A percentile compares a stretch with the other conserved stretches of the same genome.
Evolutionary conservation across 2,888 invertebrate genomes (phyloP).

Genomic region (Eustalomyia histrio): DNA sequence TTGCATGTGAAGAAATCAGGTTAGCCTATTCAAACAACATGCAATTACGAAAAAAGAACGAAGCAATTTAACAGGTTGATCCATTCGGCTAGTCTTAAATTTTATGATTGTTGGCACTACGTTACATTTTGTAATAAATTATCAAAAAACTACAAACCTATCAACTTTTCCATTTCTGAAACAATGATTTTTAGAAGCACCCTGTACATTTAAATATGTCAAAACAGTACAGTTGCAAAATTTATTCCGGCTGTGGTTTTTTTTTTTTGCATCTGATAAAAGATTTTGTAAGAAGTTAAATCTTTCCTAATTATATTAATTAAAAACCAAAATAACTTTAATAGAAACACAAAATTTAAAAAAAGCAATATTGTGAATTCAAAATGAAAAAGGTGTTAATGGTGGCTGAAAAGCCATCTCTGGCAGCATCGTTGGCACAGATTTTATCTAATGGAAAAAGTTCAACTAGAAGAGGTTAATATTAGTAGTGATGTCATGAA

Average conservation of each 20-base stretch:
- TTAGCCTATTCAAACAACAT: no score
- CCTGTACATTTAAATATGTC: neutral
- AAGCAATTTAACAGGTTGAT: no score
- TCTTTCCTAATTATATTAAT: neutral
- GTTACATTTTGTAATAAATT: no score
- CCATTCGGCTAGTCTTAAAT: no score
- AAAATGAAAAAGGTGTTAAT: conserved; percentile 92
- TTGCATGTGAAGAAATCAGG: no score
- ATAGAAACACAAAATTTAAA: neutral
- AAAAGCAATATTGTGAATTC: neutral
- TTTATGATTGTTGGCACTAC: no score
- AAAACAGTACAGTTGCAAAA: neutral
- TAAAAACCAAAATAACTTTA: neutral
- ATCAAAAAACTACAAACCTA: no score
- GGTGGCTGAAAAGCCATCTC: conserved; percentile 99
- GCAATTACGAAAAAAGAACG: no score
- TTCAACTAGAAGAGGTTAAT: conserved; percentile 72
- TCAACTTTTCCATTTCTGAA: no score
- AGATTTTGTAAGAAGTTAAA: neutral
- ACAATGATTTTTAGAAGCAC: neutral
- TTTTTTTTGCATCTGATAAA: neutral
- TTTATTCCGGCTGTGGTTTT: neutral
- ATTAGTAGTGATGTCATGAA: conserved; percentile 42
- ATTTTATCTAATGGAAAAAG: conserved; percentile 93
- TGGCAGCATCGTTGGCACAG: conserved; percentile 95